Percentiles rank a stretch among this genome's conserved stretches.
Conservation (phyloP, 2,888 invertebrate genomes). For the Camptogramma bilineatum region DNA sequence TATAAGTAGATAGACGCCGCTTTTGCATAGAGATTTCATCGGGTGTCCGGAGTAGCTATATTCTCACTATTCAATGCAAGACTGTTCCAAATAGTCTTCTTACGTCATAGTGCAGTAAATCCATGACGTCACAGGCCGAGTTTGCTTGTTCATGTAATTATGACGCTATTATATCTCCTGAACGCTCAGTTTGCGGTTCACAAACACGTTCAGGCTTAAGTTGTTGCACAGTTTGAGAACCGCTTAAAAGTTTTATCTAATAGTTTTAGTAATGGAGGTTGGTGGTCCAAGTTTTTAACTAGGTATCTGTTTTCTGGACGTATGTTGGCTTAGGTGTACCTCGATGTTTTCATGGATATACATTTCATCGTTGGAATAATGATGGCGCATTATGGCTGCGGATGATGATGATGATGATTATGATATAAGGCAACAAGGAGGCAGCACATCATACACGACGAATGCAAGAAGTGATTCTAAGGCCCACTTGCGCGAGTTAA, state of each 20-base stretch:
- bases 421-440: no score
- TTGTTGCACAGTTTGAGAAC: constrained; percentile 24
- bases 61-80: no score
- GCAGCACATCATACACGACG: no score
- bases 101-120: constrained; percentile 45
- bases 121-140: constrained; percentile 37
- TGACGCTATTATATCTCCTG: constrained; percentile 34
- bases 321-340: neutral
- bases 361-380: no score
- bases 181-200: constrained; percentile 26
- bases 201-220: constrained; percentile 30
- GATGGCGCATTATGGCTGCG: no score
- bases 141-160: constrained; percentile 38
- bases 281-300: constrained; percentile 2
- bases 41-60: no score
- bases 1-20: no score
- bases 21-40: no score
- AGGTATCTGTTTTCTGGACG: constrained; percentile 1
- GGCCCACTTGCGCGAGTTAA: no score
- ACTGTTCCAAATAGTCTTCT: neutral
- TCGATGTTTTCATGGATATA: neutral
- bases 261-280: constrained; percentile 20
- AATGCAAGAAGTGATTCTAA: no score
- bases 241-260: constrained; percentile 26
- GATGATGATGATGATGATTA: no score